Evolutionary conservation across 2,113 vertebrate species (phyloP).

Genomic region (Platysteira castanea): DNA sequence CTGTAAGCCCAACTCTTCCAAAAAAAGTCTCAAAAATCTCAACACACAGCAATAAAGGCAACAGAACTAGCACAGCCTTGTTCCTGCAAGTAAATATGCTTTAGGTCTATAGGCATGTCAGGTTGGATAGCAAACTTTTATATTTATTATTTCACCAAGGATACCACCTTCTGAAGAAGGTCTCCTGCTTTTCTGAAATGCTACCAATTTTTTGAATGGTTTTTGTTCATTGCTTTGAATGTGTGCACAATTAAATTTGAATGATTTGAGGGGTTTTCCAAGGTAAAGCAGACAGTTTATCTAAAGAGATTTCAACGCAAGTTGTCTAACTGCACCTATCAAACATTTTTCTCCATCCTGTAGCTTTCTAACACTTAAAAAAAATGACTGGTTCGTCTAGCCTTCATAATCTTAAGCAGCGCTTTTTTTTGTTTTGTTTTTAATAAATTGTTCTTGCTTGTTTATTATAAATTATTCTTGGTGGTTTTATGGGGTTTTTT

Average conservation of each 20-base stretch:
- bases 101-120: background rate
- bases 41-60: background rate
- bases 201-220: background rate
- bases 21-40: background rate
- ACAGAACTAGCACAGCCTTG: background rate
- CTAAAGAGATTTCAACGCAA: background rate
- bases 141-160: background rate
- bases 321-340: background rate
- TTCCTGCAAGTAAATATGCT: background rate
- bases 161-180: background rate
- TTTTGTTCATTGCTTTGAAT: background rate
- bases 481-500: background rate
- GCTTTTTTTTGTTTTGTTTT: background rate
- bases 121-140: background rate
- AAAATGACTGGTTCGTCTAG: accelerated
- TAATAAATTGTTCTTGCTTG: background rate
- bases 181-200: background rate
- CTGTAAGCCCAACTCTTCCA: background rate
- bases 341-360: background rate
- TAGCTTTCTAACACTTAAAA: background rate
- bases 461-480: background rate
- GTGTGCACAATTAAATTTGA: background rate
- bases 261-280: background rate
- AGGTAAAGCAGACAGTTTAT: background rate
- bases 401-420: background rate